Percentiles rank a stretch among this genome's conserved stretches.
These are phyloP conservation scores for Lateolabrax maculatus DNA, from an alignment of 2,797 vertebrate genomes.

Conservation along the genomic window DNA sequence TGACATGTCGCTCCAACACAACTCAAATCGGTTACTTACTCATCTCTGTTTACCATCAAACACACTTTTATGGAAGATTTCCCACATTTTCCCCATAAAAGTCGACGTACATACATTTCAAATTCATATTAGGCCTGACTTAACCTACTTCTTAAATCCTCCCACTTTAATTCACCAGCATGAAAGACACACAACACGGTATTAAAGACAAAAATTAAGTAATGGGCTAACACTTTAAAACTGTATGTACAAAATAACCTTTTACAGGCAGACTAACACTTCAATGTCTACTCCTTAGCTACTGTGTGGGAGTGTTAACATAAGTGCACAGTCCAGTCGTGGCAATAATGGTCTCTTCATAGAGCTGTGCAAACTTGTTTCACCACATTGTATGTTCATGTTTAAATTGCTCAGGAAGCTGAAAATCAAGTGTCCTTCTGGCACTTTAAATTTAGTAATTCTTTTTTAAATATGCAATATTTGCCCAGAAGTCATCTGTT, in stretches of 20 bases:
- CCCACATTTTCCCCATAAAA: conserved; percentile 17
- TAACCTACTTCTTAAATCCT: conserved; percentile 7
- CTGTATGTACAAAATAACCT: conserved; percentile 43
- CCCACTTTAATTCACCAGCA: neutral
- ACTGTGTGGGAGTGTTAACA: conserved; percentile 15
- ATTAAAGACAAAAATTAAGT: conserved; percentile 17
- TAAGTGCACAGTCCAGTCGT: conserved; percentile 4
- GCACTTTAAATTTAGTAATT: neutral
- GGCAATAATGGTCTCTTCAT: conserved; percentile 23
- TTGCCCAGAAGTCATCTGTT: conserved; percentile 23
- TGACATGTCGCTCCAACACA: neutral
- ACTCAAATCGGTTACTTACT: conserved; percentile 7
- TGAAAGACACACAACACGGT: conserved; percentile 9
- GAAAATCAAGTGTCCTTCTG: neutral
- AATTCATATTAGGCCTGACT: neutral
- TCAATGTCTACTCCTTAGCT: conserved; percentile 23
- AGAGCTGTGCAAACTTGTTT: conserved; percentile 14
- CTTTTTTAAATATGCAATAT: neutral
- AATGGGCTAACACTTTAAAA: conserved; percentile 9
- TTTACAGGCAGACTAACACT: conserved; percentile 46
- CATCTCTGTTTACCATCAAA: neutral
- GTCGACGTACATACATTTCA: neutral
- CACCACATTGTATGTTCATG: neutral
- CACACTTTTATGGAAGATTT: conserved; percentile 9
- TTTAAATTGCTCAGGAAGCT: neutral